A percentile compares a stretch with the other conserved stretches of the same genome.
Evolutionary conservation across 2,888 invertebrate species (phyloP).

Genomic region (Micoletzkya japonica): DNA sequence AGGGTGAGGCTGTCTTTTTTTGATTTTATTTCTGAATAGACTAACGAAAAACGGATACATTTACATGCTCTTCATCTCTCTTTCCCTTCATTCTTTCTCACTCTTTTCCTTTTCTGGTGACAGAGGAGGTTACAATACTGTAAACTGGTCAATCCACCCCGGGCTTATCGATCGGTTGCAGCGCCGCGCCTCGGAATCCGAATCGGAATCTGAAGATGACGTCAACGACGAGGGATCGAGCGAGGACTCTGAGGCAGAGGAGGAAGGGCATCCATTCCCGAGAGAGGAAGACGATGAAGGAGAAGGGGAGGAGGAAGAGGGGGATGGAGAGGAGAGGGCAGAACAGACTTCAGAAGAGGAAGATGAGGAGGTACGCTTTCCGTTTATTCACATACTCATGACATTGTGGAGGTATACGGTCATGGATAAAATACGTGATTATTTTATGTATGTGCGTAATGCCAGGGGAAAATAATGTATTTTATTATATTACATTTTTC

Average conservation of each 20-base stretch:
- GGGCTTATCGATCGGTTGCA: not conserved
- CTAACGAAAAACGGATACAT: not conserved
- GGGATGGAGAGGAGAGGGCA: constrained; percentile 22
- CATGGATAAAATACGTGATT: no score
- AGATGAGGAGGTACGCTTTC: constrained; percentile 30
- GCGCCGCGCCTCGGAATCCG: not conserved
- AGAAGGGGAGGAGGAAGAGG: constrained; percentile 22
- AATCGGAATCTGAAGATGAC: not conserved
- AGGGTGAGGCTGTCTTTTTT: constrained; percentile 6
- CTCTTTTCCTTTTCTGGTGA: not conserved
- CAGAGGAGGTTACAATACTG: not conserved
- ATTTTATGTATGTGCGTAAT: no score
- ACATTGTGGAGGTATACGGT: no score
- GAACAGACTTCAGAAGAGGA: constrained; percentile 25
- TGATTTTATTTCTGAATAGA: no score
- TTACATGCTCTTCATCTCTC: no score
- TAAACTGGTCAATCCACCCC: not conserved
- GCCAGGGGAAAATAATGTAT: no score
- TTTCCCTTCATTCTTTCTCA: not conserved
- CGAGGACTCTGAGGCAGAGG: not conserved
- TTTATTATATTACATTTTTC: no score
- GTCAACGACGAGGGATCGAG: not conserved
- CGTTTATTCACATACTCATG: no score
- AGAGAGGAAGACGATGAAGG: constrained; percentile 9
- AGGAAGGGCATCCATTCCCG: constrained; percentile 17